Base-by-base conservation (phyloP, 2,888 invertebrate genomes). In the Stenurella melanura region DNA sequence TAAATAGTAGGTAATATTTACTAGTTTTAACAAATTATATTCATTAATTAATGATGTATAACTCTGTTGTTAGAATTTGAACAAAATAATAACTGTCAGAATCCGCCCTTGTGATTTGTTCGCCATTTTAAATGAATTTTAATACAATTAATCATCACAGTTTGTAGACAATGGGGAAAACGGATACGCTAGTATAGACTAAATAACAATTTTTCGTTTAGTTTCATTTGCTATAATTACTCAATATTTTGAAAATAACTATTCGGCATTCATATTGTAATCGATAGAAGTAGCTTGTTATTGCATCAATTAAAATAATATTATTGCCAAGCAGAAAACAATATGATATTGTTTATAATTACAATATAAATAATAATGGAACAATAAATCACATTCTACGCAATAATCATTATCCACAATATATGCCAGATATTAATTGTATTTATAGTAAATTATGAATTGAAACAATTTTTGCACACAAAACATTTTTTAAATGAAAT, bases 301-400 rank as follows among this genome's bases (percentile, higher is more conserved):
- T 64, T 68, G 56, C 2, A 68, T 15, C 26, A 54, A 50, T 54
- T 54, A 10, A 17, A 67, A 54, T 54, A n/a, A 19, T 38, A 67
- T 2, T 34, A 34, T 54, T 34, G 50, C 1, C n/a, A n/a, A 56
- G 67, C 42, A 30, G 17, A 68, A 56, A n/a, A 54, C 26, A 54
- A 19, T 34, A 58, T 69, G 58, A 18, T 19, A 18, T 69, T 26
- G 58, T 17, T 58, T 58, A 50, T 34, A 69, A 69, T 69, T 38
- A 69, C n/a, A 12, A 69, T 69, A 18, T 34, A 57, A 69, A 57
- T 58, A 34, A 58, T 68, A 54, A 54, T 67, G 11, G 67, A 17
- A 18, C 17, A 64, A 38, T 64, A 64, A 42, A 64, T 64, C 42
- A 64, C 19, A 34, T 34, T 34, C 30, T 34, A 34, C 30, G 7